Percentiles rank a stretch among this genome's conserved stretches.
Conservation (phyloP, 1,140 invertebrate genomes). For the Platyscapa corneri region DNA sequence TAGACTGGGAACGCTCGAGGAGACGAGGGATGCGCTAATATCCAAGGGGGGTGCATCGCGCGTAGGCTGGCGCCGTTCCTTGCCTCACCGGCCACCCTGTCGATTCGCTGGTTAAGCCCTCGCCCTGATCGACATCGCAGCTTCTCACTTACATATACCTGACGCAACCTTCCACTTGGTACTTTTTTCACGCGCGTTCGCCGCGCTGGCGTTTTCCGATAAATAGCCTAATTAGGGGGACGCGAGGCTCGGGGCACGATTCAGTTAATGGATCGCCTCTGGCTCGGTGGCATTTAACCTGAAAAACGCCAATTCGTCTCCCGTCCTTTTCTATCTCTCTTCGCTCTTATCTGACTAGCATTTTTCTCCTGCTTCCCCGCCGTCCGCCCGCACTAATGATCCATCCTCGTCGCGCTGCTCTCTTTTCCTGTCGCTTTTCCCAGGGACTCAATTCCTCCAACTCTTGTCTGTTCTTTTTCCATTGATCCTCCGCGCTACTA, state of each 20-base stretch:
- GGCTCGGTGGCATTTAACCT: constrained; percentile 60
- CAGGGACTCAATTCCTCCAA: background rate
- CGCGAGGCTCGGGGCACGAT: constrained; percentile 48
- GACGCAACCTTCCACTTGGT: background rate
- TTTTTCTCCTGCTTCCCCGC: background rate
- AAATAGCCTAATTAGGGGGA: constrained; percentile 66
- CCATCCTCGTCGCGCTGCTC: background rate
- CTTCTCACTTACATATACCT: constrained; percentile 57
- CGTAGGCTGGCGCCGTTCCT: background rate
- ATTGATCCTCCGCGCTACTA: background rate
- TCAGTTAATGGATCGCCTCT: constrained; percentile 63
- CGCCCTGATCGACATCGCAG: constrained; percentile 53
- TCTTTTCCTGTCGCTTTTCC: background rate
- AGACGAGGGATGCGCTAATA: background rate
- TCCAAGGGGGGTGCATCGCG: background rate
- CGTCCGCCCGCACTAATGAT: background rate
- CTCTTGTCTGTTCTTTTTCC: background rate
- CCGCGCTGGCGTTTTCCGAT: constrained; percentile 50
- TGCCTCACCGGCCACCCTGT: background rate
- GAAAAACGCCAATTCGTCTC: constrained; percentile 55
- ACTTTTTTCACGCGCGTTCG: background rate
- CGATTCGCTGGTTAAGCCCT: background rate
- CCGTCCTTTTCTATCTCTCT: background rate
- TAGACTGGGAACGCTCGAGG: background rate
- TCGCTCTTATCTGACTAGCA: background rate